Base-by-base conservation (phyloP, 2,888 invertebrate species). In the Ophion obscuratus region DNA sequence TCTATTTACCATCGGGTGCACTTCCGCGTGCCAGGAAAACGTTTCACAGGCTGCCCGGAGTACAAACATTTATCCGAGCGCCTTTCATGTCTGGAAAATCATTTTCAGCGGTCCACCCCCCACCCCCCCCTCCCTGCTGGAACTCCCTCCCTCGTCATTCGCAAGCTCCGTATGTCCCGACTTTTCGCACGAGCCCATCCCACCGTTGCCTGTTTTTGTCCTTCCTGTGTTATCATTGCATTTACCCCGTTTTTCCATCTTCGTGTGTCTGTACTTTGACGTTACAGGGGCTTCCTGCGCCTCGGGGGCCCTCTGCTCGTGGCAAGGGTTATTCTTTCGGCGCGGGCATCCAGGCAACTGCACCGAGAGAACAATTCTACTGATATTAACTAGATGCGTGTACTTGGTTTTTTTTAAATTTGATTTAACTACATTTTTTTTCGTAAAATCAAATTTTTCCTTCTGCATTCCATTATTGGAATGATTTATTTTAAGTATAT, bases 31-130 rank as follows among this genome's bases (percentile, higher is more conserved):
- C 84, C 84, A 86, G 81, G 66, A 85, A 87, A 87, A 88, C 89
- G 89, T 88, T 88, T 89, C 88, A 85, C 89, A 88, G 83, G 87
- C 88, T 86, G 81, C 84, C 74, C 78, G 79, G 76, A 87, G 83
- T 88, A 88, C 88, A 89, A 89, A 89, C 88, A 89, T 89, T 89
- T 89, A 88, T 88, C 88, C 87, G 88, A 84, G 88, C 87, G 84
- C 87, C 87, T 88, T 88, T 89, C 87, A 87, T 87, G 88, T 87
- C 88, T 89, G 88, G 84, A 81, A 89, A 89, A 89, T 89, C 88
- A 89, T 88, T 88, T 87, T 85, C 82, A 85, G 87, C 79, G 82
- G 76, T 84, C 80, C 78, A 67, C 68, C 71, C 73, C 68, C 61
- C 57, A 27, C 71, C 57, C 66, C 59, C 31, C 68, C 27, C 44